These are phyloP conservation scores for Leucoptera coffeella DNA, from an alignment of 2,888 invertebrate genomes.

Conservation along the genomic window DNA sequence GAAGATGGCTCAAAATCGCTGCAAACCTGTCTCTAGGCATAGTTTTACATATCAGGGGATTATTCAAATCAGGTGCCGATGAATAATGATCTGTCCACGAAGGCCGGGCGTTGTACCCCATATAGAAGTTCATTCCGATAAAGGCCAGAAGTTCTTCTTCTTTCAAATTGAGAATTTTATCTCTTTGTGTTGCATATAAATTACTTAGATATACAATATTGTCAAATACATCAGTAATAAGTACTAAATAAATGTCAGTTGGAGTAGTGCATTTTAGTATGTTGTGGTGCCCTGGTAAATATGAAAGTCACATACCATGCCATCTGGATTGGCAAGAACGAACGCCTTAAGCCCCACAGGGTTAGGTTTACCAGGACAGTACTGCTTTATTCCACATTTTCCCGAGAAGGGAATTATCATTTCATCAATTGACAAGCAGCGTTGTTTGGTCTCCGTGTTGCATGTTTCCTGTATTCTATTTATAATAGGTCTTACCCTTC, in stretches of 20 bases:
- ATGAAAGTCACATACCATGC: not conserved
- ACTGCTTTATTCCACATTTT: slow-evolving; percentile 7
- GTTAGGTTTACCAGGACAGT: slow-evolving; percentile 7
- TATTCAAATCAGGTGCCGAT: slow-evolving; percentile 9
- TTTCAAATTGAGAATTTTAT: slow-evolving; percentile 3
- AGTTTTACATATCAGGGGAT: slow-evolving; percentile 1
- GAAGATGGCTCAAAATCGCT: slow-evolving; percentile 1
- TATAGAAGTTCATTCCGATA: slow-evolving; percentile 1
- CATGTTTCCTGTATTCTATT: not conserved
- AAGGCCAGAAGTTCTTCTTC: slow-evolving; percentile 2
- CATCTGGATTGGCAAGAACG: slow-evolving; percentile 7
- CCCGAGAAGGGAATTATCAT: slow-evolving; percentile 9
- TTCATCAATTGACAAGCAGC: slow-evolving; percentile 7
- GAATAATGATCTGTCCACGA: slow-evolving; percentile 9
- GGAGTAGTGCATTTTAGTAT: slow-evolving; percentile 2
- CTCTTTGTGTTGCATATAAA: slow-evolving; percentile 2
- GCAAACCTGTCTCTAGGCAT: slow-evolving; percentile 5
- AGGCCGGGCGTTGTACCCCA: slow-evolving; percentile 7
- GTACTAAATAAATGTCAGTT: slow-evolving; percentile 2
- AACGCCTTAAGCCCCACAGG: slow-evolving; percentile 8
- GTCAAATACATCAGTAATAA: not conserved
- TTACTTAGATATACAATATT: slow-evolving; percentile 4
- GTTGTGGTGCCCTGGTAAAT: slow-evolving; percentile 1
- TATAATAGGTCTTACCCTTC: not conserved
- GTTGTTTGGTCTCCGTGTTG: not conserved